A percentile compares a stretch with the other conserved stretches of the same genome.
These are phyloP conservation scores for Cosmia pyralina DNA, from an alignment of 2,888 invertebrate species.

Conservation along the genomic window DNA sequence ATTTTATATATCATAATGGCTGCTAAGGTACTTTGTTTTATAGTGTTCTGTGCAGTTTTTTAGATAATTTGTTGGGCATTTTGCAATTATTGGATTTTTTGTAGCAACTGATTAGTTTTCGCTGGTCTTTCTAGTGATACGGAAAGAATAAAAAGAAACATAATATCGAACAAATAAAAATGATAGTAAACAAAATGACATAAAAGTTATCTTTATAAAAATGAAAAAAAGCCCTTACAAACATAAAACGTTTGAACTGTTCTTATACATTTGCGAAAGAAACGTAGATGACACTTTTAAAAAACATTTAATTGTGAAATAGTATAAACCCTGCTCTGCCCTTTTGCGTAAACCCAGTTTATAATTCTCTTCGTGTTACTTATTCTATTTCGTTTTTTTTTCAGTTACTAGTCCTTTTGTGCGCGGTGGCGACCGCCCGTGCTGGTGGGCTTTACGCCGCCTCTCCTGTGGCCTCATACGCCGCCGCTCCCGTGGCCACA, in stretches of 20 bases:
- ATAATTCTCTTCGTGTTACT: background rate
- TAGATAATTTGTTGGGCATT: conserved; percentile 11
- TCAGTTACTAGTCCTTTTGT: conserved; percentile 89
- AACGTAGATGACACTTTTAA: background rate
- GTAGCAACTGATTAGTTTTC: background rate
- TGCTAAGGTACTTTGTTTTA: conserved; percentile 84
- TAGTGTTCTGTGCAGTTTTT: conserved; percentile 48
- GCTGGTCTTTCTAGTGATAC: background rate
- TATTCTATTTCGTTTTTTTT: conserved; percentile 57
- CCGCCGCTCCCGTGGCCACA: conserved; percentile 67
- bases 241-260: no score
- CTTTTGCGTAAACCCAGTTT: background rate
- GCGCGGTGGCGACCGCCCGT: conserved; percentile 89
- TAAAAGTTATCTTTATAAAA: background rate
- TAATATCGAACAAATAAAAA: background rate
- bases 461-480: conserved; percentile 40
- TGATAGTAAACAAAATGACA: background rate
- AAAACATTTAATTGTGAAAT: background rate
- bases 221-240: background rate
- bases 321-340: background rate
- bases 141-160: background rate
- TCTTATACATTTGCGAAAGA: background rate
- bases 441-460: conserved; percentile 87
- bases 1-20: conserved; percentile 87
- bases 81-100: conserved; percentile 19